These are phyloP conservation scores for Drosophila takahashii DNA, from an alignment of 1,140 invertebrate genomes.

Conservation along the genomic window DNA sequence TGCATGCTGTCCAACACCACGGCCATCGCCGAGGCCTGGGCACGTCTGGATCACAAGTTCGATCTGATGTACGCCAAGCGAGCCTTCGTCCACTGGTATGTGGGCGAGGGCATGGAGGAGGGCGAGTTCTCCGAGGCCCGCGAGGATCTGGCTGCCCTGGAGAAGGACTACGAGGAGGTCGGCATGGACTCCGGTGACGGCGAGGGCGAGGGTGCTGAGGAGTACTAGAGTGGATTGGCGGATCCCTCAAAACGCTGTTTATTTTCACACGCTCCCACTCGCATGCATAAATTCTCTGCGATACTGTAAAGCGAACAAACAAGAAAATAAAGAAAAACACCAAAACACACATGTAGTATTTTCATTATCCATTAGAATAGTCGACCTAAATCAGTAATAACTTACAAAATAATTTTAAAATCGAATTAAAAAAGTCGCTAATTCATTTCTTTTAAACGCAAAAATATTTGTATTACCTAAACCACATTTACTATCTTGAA, in stretches of 20 bases:
- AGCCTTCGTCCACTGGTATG: constrained; percentile 9
- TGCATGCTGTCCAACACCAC: constrained; percentile 10
- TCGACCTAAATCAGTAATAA: too few species aligned
- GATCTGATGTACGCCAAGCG: constrained; percentile 11
- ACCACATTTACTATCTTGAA: too few species aligned
- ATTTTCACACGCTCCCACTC: constrained; percentile 7
- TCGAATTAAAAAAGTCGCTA: too few species aligned
- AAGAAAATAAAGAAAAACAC: constrained; percentile 5
- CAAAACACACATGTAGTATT: constrained; percentile 1
- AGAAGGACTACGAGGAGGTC: constrained; percentile 15
- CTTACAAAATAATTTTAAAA: too few species aligned
- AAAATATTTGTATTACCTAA: too few species aligned
- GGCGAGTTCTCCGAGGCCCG: constrained; percentile 8
- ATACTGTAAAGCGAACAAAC: constrained; percentile 5
- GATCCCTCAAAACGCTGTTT: background rate
- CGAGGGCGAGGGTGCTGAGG: constrained; percentile 10
- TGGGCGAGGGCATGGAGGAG: constrained; percentile 10
- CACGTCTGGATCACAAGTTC: constrained; percentile 8
- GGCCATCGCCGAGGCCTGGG: constrained; percentile 7
- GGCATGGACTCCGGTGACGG: constrained; percentile 9
- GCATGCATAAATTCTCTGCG: constrained; percentile 1
- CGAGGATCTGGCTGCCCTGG: constrained; percentile 5
- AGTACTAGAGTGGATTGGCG: constrained; percentile 5
- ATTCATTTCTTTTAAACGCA: too few species aligned
- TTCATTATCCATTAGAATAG: background rate